phyloP scores from a whole-genome alignment of 2,797 vertebrate genomes.

The Saxicola maurus region DNA sequence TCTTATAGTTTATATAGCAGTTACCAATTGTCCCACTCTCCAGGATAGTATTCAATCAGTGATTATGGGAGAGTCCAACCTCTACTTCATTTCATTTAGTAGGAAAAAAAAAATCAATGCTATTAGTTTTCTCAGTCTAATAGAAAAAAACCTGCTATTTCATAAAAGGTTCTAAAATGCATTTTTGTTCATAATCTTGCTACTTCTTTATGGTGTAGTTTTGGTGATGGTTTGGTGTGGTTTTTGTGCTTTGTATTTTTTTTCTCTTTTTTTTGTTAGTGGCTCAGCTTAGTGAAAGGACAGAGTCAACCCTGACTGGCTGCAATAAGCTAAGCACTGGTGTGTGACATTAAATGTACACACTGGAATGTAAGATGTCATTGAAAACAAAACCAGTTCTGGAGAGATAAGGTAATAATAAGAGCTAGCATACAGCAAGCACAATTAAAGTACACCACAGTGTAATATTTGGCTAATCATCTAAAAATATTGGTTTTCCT shows the following conservation, averaged over 20 bases:
- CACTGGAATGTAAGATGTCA: conserved; percentile 25
- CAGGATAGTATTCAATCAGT: neutral
- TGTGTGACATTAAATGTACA: conserved; percentile 51
- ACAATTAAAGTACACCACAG: neutral
- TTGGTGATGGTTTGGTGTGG: accelerated
- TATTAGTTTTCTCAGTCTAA: neutral
- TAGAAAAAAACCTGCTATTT: neutral
- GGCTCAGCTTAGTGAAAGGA: neutral
- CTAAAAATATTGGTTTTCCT: neutral
- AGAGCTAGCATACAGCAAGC: neutral
- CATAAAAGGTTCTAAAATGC: neutral
- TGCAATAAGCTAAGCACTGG: conserved; percentile 39
- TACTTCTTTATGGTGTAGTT: neutral
- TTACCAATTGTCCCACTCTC: neutral
- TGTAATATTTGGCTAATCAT: neutral
- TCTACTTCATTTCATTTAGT: neutral
- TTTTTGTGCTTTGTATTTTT: neutral
- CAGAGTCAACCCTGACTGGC: neutral
- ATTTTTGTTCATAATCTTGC: neutral
- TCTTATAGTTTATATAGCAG: neutral
- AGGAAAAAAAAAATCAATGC: neutral
- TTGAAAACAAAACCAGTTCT: conserved; percentile 31
- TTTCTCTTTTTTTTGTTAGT: neutral
- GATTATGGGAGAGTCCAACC: neutral
- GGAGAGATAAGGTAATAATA: neutral